These are phyloP conservation scores for Cecropterus lyciades DNA, from an alignment of 1,140 invertebrate genomes.

Conservation along the genomic window DNA sequence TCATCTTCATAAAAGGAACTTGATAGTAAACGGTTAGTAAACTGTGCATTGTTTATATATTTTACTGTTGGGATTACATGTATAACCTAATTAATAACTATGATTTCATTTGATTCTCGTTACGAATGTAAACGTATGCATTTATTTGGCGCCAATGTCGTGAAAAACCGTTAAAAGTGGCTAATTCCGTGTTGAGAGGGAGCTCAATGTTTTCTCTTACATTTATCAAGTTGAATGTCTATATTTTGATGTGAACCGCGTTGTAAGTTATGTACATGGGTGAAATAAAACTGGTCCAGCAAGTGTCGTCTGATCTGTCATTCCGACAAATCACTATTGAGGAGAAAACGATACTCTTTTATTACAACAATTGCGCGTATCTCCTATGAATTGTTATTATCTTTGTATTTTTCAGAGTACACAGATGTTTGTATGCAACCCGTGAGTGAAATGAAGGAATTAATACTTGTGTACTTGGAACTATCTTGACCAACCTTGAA, in stretches of 20 bases:
- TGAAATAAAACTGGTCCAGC: conserved; percentile 74
- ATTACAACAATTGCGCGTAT: conserved; percentile 1
- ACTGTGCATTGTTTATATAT: conserved; percentile 4
- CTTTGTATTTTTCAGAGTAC: conserved; percentile 55
- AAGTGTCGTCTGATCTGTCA: conserved; percentile 81
- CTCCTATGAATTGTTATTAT: neutral
- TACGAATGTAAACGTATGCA: conserved; percentile 77
- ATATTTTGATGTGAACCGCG: conserved; percentile 37
- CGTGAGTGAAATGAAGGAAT: conserved; percentile 71
- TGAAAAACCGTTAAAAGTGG: conserved; percentile 74
- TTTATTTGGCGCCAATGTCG: conserved; percentile 80
- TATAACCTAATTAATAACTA: conserved; percentile 37
- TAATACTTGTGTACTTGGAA: conserved; percentile 65
- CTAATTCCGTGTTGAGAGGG: conserved; percentile 38
- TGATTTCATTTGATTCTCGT: conserved; percentile 36
- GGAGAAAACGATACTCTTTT: conserved; percentile 49
- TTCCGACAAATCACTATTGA: conserved; percentile 63
- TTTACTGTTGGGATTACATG: conserved; percentile 13
- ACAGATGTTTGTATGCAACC: conserved; percentile 47
- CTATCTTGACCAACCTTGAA: conserved; percentile 82
- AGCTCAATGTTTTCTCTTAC: conserved; percentile 32
- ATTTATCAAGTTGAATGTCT: conserved; percentile 22
- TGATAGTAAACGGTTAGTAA: conserved; percentile 8
- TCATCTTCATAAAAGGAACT: conserved; percentile 7
- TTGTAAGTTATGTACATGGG: conserved; percentile 54